Percentiles rank a stretch among this genome's conserved stretches.
These are phyloP conservation scores for Amazona guildingii DNA, from an alignment of 2,113 vertebrate species.

Conservation along the genomic window DNA sequence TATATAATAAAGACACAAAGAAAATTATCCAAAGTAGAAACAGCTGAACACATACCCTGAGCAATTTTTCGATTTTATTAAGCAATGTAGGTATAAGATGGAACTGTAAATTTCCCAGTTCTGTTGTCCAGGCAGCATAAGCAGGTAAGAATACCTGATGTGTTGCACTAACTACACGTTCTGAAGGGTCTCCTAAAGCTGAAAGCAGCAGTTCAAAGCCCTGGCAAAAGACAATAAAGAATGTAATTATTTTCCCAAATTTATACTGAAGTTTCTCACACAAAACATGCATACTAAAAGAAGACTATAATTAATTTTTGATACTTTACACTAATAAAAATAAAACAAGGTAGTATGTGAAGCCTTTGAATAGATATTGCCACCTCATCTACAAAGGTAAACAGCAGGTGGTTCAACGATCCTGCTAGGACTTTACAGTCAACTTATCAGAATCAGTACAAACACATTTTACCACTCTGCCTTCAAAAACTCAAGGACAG, in stretches of 20 bases:
- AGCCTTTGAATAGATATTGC: neutral
- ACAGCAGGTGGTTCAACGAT: neutral
- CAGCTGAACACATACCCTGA: slow-evolving; percentile 79
- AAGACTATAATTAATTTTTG: neutral
- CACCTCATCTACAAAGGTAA: neutral
- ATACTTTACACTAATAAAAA: neutral
- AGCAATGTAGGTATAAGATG: slow-evolving; percentile 93
- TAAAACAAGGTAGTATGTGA: neutral
- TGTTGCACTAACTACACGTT: slow-evolving; percentile 92
- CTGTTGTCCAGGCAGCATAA: slow-evolving; percentile 96
- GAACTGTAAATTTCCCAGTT: slow-evolving; percentile 89
- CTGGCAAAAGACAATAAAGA: slow-evolving; percentile 65
- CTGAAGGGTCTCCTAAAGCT: slow-evolving; percentile 92
- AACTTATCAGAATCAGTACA: neutral
- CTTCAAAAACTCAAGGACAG: neutral
- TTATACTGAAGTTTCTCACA: neutral
- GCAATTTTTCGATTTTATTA: slow-evolving; percentile 92
- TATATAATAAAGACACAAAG: neutral
- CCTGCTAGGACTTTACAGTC: neutral
- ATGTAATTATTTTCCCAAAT: neutral
- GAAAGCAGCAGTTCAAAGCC: slow-evolving; percentile 95
- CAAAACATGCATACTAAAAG: neutral
- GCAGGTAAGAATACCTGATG: slow-evolving; percentile 99
- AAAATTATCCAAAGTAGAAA: neutral
- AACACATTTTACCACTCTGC: neutral